Percentiles rank a stretch among this genome's conserved stretches.
These are phyloP conservation scores for Coreius guichenoti DNA, from an alignment of 2,797 vertebrate species.

Conservation along the genomic window DNA sequence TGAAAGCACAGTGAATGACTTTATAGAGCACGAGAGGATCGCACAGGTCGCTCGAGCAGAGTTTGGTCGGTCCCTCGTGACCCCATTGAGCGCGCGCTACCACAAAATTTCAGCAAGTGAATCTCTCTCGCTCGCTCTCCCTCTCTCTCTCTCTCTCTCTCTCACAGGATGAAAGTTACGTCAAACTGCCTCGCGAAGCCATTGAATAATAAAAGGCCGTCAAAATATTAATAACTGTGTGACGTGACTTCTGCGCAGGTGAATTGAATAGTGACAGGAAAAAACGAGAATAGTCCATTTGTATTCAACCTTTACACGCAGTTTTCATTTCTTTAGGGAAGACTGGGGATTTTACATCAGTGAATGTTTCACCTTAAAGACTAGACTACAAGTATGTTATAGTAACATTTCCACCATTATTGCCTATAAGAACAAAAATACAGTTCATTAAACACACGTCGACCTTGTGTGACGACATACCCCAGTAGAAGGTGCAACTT, in stretches of 20 bases:
- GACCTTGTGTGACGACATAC: neutral
- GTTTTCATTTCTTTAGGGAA: neutral
- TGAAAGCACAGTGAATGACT: constrained; percentile 13
- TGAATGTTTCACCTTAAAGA: neutral
- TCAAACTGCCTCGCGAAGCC: constrained; percentile 7
- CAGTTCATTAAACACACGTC: neutral
- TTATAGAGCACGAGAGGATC: constrained; percentile 25
- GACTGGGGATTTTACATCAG: neutral
- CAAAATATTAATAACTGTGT: neutral
- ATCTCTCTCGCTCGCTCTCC: constrained; percentile 19
- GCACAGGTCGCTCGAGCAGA: constrained; percentile 39
- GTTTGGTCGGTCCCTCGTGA: constrained; percentile 55
- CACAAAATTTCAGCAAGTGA: constrained; percentile 14
- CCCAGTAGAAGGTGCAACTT: neutral
- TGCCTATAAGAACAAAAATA: neutral
- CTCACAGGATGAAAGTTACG: constrained; percentile 21
- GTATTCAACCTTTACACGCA: neutral
- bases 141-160: constrained; percentile 22
- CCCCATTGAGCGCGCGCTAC: constrained; percentile 33
- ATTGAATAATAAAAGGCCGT: constrained; percentile 3
- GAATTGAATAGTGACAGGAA: neutral
- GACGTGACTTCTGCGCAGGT: constrained; percentile 8
- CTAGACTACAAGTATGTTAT: neutral
- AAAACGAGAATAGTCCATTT: neutral
- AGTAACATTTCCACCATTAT: neutral